phyloP scores from a whole-genome alignment of 2,113 vertebrate species.

The Camelus dromedarius region DNA sequence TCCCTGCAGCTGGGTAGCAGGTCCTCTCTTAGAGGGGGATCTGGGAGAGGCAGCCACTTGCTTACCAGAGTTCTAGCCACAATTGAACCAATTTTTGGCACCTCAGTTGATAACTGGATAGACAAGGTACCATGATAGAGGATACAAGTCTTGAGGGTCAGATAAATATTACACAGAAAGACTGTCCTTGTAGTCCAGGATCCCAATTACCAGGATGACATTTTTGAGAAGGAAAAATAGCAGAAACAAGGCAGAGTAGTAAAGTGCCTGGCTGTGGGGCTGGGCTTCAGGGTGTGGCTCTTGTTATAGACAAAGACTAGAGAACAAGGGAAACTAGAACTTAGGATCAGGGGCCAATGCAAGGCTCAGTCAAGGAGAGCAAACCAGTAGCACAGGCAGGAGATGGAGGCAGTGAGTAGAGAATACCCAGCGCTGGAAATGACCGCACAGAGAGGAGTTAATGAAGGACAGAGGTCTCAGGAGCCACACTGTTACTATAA shows the following conservation, averaged over 20 bases:
- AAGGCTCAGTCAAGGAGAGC: background rate
- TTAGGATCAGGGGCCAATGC: background rate
- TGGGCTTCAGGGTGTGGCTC: background rate
- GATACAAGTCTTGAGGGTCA: background rate
- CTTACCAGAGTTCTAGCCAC: background rate
- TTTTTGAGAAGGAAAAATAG: background rate
- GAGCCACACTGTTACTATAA: background rate
- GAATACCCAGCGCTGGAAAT: background rate
- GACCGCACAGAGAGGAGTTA: background rate
- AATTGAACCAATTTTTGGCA: background rate
- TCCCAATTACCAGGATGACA: background rate
- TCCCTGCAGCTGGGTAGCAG: background rate
- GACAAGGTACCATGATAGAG: background rate
- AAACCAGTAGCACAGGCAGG: background rate
- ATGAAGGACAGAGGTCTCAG: background rate
- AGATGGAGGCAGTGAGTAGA: background rate
- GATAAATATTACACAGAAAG: background rate
- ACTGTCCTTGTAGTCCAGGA: background rate
- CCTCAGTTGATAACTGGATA: background rate
- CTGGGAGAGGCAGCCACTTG: background rate
- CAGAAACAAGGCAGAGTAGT: background rate
- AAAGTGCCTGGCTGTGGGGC: accelerated
- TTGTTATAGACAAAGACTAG: background rate
- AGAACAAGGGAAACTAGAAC: background rate
- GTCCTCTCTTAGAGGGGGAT: background rate